These are phyloP conservation scores for Oscheius sp. DNA, from an alignment of 2,888 invertebrate genomes.

Conservation along the genomic window DNA sequence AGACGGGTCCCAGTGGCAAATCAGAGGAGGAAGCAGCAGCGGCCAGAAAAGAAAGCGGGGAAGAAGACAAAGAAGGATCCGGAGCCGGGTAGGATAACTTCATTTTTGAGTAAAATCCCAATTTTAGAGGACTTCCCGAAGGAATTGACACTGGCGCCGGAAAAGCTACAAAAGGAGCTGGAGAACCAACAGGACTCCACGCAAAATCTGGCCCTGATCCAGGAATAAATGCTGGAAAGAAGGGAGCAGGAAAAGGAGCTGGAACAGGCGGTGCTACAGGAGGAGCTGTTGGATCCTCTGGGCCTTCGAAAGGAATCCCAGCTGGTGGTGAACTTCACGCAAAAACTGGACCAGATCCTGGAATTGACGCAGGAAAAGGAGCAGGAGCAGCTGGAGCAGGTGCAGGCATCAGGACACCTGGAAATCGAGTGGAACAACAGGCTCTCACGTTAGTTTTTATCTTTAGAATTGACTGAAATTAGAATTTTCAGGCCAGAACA, in stretches of 20 bases:
- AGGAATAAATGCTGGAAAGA: neutral
- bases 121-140: slow-evolving; percentile 7
- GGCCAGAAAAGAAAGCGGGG: slow-evolving; percentile 13
- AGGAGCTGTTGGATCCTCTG: neutral
- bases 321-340: too few relatives aligned
- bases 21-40: neutral
- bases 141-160: neutral
- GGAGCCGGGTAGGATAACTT: slow-evolving; percentile 24
- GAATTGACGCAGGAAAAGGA: too few relatives aligned
- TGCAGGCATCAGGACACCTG: neutral
- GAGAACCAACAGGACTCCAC: neutral
- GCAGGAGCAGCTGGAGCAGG: too few relatives aligned
- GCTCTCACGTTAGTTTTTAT: neutral
- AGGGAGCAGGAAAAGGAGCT: slow-evolving; percentile 16
- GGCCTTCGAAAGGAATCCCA: too few relatives aligned
- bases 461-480: neutral
- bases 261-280: slow-evolving; percentile 2
- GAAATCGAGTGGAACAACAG: neutral
- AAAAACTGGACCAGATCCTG: too few relatives aligned
- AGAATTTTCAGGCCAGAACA: too few relatives aligned
- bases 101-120: neutral
- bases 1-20: slow-evolving; percentile 4
- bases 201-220: neutral
- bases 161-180: neutral
- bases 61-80: slow-evolving; percentile 21